Conservation (phyloP, 2,113 vertebrate genomes). For the Stictonetta naevosa region DNA sequence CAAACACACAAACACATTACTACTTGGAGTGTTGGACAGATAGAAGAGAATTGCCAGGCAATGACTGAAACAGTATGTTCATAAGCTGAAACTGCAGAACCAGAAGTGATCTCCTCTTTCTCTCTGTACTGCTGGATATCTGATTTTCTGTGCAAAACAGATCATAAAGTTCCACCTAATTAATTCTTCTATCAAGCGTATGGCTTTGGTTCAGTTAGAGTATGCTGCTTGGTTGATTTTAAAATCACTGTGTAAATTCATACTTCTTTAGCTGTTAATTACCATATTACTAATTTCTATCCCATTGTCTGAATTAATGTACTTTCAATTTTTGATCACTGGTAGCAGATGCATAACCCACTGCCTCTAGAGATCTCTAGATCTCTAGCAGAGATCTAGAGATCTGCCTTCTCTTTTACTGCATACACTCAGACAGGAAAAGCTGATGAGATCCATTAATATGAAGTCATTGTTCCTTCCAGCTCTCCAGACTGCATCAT, state of each 20-base stretch:
- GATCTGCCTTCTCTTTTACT: not conserved
- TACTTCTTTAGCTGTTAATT: not conserved
- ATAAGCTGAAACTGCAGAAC: not conserved
- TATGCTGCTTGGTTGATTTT: not conserved
- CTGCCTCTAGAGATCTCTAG: not conserved
- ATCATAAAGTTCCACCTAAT: not conserved
- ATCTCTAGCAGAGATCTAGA: not conserved
- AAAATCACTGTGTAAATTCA: not conserved
- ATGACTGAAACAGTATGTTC: not conserved
- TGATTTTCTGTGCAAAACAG: slow-evolving; percentile 15
- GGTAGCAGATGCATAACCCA: rapidly evolving
- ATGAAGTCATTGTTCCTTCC: not conserved
- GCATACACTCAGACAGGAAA: not conserved
- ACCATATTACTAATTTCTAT: not conserved
- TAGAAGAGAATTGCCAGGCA: not conserved
- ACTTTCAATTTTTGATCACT: not conserved
- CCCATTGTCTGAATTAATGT: not conserved
- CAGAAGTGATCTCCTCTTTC: not conserved
- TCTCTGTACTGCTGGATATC: not conserved
- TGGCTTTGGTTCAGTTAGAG: not conserved
- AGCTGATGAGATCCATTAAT: not conserved
- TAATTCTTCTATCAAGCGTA: not conserved
- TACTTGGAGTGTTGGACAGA: not conserved
- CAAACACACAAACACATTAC: not conserved
- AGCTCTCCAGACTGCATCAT: not conserved